Percentiles rank a stretch among this genome's conserved stretches.
phyloP scores from a whole-genome alignment of 2,113 vertebrate genomes.

The Turdus rufiventris region DNA sequence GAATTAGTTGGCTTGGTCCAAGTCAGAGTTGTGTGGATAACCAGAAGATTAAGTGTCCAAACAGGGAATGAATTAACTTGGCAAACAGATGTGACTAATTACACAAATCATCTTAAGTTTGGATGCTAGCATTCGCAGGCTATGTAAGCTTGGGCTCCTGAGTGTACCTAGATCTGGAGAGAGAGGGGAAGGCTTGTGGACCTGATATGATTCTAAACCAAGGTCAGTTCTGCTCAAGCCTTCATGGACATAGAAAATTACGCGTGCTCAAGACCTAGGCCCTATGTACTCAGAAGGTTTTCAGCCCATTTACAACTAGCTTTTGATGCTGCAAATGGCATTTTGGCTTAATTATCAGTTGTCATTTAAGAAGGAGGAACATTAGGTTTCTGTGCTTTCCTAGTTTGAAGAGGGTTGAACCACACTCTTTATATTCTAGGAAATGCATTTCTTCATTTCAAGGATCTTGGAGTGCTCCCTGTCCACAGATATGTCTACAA shows the following conservation, averaged over 20 bases:
- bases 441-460: background rate
- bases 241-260: background rate
- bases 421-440: background rate
- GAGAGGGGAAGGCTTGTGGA: background rate
- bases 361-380: background rate
- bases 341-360: background rate
- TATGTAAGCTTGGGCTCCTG: background rate
- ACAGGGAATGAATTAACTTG: background rate
- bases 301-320: background rate
- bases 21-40: background rate
- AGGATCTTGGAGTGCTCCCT: background rate
- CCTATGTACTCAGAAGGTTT: accelerated
- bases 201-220: background rate
- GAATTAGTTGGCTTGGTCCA: background rate
- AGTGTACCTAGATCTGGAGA: background rate
- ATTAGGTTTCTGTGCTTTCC: background rate
- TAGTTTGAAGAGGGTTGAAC: background rate
- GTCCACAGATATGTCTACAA: accelerated
- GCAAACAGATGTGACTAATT: background rate
- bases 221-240: background rate
- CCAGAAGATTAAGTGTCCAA: background rate
- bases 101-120: background rate
- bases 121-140: background rate
- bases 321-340: background rate
- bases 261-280: background rate